Evolutionary conservation across 2,888 invertebrate species (phyloP).

Genomic region (Drosophila neotestacea): DNA sequence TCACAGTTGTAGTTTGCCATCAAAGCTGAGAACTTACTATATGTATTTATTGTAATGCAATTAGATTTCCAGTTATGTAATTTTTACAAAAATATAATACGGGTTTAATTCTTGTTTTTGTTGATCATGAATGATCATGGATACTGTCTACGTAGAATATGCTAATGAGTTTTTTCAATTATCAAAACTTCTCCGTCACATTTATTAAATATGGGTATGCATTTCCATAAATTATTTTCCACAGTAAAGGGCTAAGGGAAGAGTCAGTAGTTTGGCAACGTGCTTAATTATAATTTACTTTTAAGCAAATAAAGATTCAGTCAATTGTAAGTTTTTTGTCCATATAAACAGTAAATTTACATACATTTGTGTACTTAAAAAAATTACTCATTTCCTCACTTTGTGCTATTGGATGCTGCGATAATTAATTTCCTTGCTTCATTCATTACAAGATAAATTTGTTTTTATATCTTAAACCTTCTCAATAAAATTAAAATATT

Average conservation of each 20-base stretch:
- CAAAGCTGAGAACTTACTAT: too few relatives aligned
- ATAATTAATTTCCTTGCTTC: too few relatives aligned
- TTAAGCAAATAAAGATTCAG: too few relatives aligned
- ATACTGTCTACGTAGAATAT: background rate
- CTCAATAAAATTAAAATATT: background rate
- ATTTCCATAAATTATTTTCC: constrained; percentile 2
- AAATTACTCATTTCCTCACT: too few relatives aligned
- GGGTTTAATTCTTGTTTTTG: background rate
- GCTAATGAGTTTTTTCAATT: background rate
- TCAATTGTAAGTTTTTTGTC: too few relatives aligned
- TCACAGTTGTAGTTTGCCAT: too few relatives aligned
- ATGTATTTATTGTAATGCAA: too few relatives aligned
- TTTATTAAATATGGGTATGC: background rate
- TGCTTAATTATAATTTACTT: background rate
- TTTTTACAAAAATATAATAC: background rate
- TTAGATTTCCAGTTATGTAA: background rate
- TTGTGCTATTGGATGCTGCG: too few relatives aligned
- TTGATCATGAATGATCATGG: background rate
- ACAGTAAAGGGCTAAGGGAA: background rate
- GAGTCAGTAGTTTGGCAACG: background rate
- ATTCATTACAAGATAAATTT: too few relatives aligned
- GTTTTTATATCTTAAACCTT: background rate
- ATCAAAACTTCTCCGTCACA: background rate
- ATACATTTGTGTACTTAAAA: too few relatives aligned
- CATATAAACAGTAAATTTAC: too few relatives aligned